Base-by-base conservation (phyloP, 2,113 vertebrate species). In the Marmota monax region DNA sequence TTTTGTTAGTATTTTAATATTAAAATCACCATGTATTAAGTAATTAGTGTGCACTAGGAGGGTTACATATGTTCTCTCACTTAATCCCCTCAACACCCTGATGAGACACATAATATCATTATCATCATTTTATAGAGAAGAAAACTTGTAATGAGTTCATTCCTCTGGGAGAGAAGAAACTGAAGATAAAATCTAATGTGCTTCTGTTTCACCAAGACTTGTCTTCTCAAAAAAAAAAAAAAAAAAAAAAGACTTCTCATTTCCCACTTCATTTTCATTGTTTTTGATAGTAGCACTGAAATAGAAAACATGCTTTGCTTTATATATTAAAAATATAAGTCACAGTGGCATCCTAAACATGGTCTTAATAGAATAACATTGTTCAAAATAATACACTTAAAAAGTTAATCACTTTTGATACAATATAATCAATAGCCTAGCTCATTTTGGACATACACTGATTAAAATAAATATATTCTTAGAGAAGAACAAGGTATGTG, bases 351-450 rank as follows among this genome's bases (percentile, higher is more conserved):
- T 27, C 61, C 61, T 63, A 11, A 63, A 27, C 2, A 9, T 63
- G 9, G 8, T 63, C 8, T 63, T 63, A 63, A 63, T 63, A 25
- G 23, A 27, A 63, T 27, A 63, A 63, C 61, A 63, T 63, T 63
- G 23, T 27, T 63, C 25, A 27, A 63, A 63, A 63, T 25, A 79
- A 95, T 98, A 97, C 79, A 80, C 95, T 97, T 42, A 42, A 34
- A 83, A 90, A 82, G 37, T 86, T 39, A 48, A 96, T 97, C 87
- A 84, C 61, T 94, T 97, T 94, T 94, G 10, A 61, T 96, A 2
- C 53, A 79, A 39, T 92, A 87, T 45, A 53, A 84, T 96, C 82
- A 94, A n/a, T 25, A 80, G 13, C 89, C 58, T 90, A 14, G 29
- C 74, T 96, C 34, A 79, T 14, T 84, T 56, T 77, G 29, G 45